These are phyloP conservation scores for Podarcis siculus DNA, from an alignment of 2,797 vertebrate species.

Conservation along the genomic window DNA sequence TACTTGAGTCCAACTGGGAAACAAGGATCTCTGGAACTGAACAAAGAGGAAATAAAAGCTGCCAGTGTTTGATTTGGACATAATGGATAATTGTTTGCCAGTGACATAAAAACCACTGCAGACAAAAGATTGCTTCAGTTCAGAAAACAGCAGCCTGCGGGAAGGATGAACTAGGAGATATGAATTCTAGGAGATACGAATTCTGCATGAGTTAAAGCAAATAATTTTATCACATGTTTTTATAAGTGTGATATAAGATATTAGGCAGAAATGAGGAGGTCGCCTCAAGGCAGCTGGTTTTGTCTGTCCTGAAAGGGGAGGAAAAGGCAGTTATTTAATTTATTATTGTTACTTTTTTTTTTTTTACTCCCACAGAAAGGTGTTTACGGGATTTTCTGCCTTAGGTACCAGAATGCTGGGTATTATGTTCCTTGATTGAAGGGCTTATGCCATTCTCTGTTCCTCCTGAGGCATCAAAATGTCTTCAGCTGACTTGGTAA, in stretches of 20 bases:
- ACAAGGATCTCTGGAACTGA: conserved; percentile 42
- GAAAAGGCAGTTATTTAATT: too few relatives aligned
- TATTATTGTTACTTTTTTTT: too few relatives aligned
- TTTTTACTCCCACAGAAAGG: too few relatives aligned
- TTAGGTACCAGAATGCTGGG: too few relatives aligned
- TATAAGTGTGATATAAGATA: background rate
- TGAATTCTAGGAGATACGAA: conserved; percentile 28
- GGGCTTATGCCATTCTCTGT: too few relatives aligned
- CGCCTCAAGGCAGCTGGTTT: too few relatives aligned
- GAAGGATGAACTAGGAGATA: conserved; percentile 46
- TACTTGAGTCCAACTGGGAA: conserved; percentile 59
- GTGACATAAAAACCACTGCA: conserved; percentile 35
- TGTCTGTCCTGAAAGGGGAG: background rate
- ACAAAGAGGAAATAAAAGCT: conserved; percentile 69
- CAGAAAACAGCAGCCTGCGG: background rate
- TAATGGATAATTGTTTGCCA: conserved; percentile 54
- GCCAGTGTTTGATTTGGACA: conserved; percentile 58
- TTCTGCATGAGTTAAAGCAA: background rate
- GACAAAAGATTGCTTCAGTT: conserved; percentile 50
- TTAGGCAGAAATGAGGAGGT: too few relatives aligned
- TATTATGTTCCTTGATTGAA: too few relatives aligned
- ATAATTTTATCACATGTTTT: background rate
- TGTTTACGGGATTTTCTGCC: too few relatives aligned
- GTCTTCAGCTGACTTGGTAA: too few relatives aligned
- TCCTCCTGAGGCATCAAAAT: too few relatives aligned